Evolutionary conservation across 2,888 invertebrate species (phyloP).

Genomic region (Polia nebulosa): DNA sequence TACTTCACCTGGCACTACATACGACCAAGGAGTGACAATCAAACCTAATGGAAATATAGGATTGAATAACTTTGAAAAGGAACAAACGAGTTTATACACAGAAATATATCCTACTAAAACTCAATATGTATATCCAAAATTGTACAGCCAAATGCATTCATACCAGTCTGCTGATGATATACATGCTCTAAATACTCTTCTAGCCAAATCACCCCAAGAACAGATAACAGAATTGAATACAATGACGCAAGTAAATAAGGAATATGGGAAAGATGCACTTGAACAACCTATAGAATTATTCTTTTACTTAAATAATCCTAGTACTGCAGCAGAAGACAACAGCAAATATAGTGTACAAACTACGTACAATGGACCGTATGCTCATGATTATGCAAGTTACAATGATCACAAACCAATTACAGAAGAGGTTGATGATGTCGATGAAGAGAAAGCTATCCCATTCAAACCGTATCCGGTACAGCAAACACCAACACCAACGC

Average conservation of each 20-base stretch:
- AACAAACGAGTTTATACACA: slow-evolving; percentile 74
- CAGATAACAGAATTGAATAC: slow-evolving; percentile 89
- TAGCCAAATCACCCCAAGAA: slow-evolving; percentile 86
- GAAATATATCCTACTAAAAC: slow-evolving; percentile 77
- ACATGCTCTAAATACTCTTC: slow-evolving; percentile 83
- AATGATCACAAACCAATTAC: slow-evolving; percentile 68
- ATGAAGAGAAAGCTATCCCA: slow-evolving; percentile 49
- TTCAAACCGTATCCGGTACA: slow-evolving; percentile 23
- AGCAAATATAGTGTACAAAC: slow-evolving; percentile 70
- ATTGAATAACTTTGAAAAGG: slow-evolving; percentile 66
- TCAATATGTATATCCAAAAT: slow-evolving; percentile 80
- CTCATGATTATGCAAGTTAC: slow-evolving; percentile 75
- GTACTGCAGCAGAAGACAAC: slow-evolving; percentile 48
- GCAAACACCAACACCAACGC: slow-evolving; percentile 16
- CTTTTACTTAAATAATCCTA: slow-evolving; percentile 81
- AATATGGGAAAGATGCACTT: slow-evolving; percentile 67
- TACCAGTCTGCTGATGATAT: slow-evolving; percentile 84
- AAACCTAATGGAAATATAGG: slow-evolving; percentile 84
- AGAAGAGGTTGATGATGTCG: slow-evolving; percentile 64
- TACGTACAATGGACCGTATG: slow-evolving; percentile 69
- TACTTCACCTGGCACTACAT: slow-evolving; percentile 76
- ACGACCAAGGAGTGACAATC: slow-evolving; percentile 84
- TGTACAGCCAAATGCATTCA: slow-evolving; percentile 78
- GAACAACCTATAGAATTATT: slow-evolving; percentile 82
- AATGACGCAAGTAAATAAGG: slow-evolving; percentile 76